A percentile compares a stretch with the other conserved stretches of the same genome.
Evolutionary conservation across 2,797 vertebrate species (phyloP).

Genomic region (Hydrophis major): DNA sequence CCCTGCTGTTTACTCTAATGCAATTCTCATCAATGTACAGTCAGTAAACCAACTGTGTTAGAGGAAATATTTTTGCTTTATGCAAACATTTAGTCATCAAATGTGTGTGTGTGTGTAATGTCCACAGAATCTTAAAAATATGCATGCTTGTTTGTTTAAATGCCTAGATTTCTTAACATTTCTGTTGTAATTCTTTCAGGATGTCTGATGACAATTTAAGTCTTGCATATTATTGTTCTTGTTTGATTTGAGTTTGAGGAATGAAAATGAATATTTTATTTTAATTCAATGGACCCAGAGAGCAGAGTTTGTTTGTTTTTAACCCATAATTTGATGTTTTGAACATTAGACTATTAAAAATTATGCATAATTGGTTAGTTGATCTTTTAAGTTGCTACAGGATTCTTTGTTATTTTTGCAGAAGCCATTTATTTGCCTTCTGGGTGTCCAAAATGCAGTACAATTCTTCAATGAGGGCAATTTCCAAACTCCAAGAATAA

Average conservation of each 20-base stretch:
- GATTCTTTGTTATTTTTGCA: background rate
- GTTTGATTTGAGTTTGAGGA: background rate
- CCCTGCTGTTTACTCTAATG: conserved; percentile 9
- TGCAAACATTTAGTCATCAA: conserved; percentile 13
- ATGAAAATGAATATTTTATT: background rate
- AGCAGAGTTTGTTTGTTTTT: background rate
- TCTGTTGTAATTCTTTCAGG: conserved; percentile 7
- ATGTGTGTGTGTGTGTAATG: background rate
- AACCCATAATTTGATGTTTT: background rate
- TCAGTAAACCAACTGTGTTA: background rate
- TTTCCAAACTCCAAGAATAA: background rate
- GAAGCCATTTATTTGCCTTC: background rate
- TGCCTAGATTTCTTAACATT: background rate
- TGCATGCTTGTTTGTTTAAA: background rate
- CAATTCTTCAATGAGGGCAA: background rate
- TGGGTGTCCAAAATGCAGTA: background rate
- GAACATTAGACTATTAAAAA: background rate
- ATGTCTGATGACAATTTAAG: background rate
- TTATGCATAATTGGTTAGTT: background rate
- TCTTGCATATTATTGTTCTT: background rate
- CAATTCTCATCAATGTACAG: conserved; percentile 3
- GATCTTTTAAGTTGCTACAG: background rate
- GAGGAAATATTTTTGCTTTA: background rate
- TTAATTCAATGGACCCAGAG: background rate
- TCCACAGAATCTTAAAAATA: background rate